A percentile compares a stretch with the other conserved stretches of the same genome.
Evolutionary conservation across 1,140 invertebrate genomes (phyloP).

Genomic region (Streblospio benedicti): DNA sequence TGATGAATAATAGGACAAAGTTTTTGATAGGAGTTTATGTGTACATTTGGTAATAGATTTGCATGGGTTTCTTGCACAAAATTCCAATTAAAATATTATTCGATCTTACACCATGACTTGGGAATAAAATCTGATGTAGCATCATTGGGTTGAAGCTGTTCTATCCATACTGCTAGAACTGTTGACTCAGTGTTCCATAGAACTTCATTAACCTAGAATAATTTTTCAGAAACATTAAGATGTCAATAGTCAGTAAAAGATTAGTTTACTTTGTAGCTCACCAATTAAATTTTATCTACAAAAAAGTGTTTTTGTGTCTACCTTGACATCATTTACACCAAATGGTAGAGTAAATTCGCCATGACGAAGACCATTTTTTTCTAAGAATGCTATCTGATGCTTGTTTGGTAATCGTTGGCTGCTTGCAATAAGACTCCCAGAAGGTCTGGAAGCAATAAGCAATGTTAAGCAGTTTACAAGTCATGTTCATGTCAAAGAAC

Average conservation of each 20-base stretch:
- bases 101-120: background rate
- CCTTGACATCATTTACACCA: slow-evolving; percentile 48
- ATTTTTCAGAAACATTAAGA: background rate
- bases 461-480: too few species aligned
- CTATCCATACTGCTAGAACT: slow-evolving; percentile 58
- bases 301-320: too few species aligned
- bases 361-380: slow-evolving; percentile 85
- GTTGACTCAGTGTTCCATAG: slow-evolving; percentile 72
- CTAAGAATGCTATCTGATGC: slow-evolving; percentile 73
- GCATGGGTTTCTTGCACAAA: too few species aligned
- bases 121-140: background rate
- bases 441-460: slow-evolving; percentile 51
- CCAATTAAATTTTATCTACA: slow-evolving; percentile 9
- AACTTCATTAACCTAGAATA: slow-evolving; percentile 54
- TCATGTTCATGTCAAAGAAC: too few species aligned
- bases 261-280: background rate
- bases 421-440: slow-evolving; percentile 67
- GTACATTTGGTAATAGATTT: too few species aligned
- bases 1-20: too few species aligned
- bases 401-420: slow-evolving; percentile 36
- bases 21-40: too few species aligned
- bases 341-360: slow-evolving; percentile 68
- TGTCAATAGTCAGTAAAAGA: slow-evolving; percentile 23
- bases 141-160: slow-evolving; percentile 29
- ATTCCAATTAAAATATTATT: too few species aligned